phyloP scores from a whole-genome alignment of 2,797 vertebrate genomes.

The Bovichtus diacanthus region DNA sequence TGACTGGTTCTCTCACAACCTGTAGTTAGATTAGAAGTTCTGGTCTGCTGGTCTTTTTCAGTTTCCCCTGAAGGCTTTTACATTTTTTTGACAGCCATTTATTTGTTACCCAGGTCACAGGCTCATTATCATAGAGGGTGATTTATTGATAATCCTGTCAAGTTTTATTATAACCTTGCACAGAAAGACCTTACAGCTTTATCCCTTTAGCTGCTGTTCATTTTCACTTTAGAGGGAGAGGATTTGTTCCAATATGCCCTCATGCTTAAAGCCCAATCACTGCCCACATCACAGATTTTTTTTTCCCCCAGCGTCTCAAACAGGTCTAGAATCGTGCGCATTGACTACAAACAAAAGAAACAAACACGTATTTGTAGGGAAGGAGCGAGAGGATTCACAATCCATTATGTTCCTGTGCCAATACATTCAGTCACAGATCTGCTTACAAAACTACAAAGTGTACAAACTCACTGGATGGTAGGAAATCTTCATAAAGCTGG shows the following conservation, averaged over 20 bases:
- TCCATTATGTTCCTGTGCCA: background rate
- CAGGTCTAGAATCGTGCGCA: background rate
- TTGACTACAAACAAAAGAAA: slow-evolving; percentile 2
- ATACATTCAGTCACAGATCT: slow-evolving; percentile 1
- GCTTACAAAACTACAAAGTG: no score
- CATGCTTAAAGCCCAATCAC: background rate
- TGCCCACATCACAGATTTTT: background rate
- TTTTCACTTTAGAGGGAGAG: background rate
- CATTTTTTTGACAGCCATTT: slow-evolving; percentile 27
- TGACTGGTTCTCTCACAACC: slow-evolving; percentile 49
- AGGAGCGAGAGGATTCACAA: background rate
- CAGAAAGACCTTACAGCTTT: slow-evolving; percentile 9
- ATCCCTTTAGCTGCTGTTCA: no score
- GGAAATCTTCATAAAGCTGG: background rate
- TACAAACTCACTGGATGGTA: background rate
- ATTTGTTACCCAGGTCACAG: slow-evolving; percentile 38
- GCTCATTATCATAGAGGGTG: slow-evolving; percentile 19
- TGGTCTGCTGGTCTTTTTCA: slow-evolving; percentile 28
- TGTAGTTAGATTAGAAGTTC: slow-evolving; percentile 60
- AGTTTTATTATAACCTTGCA: slow-evolving; percentile 10
- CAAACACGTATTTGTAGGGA: background rate
- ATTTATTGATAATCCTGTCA: slow-evolving; percentile 48
- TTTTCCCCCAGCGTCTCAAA: background rate
- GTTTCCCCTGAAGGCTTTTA: slow-evolving; percentile 33
- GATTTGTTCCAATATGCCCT: background rate